phyloP scores from a whole-genome alignment of 2,113 vertebrate genomes.

The Ursus arctos region DNA sequence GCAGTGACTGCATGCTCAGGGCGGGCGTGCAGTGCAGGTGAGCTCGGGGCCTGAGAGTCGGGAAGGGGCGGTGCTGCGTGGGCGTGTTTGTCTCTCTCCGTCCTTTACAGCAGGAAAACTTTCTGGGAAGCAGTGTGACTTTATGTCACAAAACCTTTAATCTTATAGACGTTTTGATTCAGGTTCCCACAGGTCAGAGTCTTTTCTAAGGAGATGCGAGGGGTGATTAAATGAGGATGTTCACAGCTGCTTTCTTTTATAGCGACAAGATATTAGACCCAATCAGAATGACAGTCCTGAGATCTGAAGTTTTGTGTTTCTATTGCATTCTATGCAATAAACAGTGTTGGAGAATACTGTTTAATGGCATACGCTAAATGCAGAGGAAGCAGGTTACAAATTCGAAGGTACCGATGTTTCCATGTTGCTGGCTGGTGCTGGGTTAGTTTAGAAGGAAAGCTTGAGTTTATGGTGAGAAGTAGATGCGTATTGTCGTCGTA shows the following conservation, averaged over 20 bases:
- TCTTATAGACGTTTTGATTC: not conserved
- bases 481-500: accelerated
- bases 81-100: not conserved
- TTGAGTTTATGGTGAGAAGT: not conserved
- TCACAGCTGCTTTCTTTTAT: not conserved
- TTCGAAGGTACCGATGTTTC: not conserved
- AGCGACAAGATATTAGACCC: not conserved
- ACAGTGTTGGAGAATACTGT: not conserved
- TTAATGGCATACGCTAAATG: not conserved
- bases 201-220: not conserved
- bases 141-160: too few species aligned
- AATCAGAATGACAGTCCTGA: not conserved
- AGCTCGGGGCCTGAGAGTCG: not conserved
- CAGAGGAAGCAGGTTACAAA: not conserved
- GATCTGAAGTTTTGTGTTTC: not conserved
- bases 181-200: too few species aligned
- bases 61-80: too few species aligned
- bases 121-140: not conserved
- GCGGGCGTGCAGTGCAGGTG: constrained; percentile 93
- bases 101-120: not conserved
- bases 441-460: accelerated
- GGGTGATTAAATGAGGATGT: not conserved
- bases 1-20: constrained; percentile 91
- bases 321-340: not conserved
- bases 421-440: not conserved